Percentiles rank a stretch among this genome's conserved stretches.
phyloP scores from a whole-genome alignment of 2,888 invertebrate species.

The Drymonia ruficornis region DNA sequence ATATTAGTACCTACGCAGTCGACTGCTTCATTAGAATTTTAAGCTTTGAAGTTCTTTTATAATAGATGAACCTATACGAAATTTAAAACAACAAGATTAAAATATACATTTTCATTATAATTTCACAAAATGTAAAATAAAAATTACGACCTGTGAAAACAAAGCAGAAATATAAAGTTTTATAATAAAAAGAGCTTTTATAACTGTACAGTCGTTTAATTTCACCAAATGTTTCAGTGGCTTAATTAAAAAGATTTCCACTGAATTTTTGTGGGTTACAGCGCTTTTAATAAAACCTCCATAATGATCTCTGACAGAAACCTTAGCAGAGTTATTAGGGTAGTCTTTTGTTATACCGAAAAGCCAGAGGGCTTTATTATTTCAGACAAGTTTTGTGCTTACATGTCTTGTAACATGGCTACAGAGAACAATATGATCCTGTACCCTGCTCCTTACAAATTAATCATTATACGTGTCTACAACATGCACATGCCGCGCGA shows the following conservation, averaged over 20 bases:
- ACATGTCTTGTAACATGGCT: slow-evolving; percentile 24
- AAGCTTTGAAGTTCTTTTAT: background rate
- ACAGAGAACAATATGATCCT: slow-evolving; percentile 19
- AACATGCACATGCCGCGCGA: too few relatives aligned
- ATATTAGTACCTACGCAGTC: background rate
- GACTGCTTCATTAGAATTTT: background rate
- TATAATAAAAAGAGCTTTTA: slow-evolving; percentile 35
- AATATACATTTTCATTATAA: slow-evolving; percentile 16
- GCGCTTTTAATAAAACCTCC: slow-evolving; percentile 45
- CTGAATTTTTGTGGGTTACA: slow-evolving; percentile 49
- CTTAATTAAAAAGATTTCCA: slow-evolving; percentile 54
- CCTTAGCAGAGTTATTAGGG: slow-evolving; percentile 38
- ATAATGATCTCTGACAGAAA: slow-evolving; percentile 45
- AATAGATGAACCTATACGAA: background rate
- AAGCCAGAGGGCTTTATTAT: slow-evolving; percentile 34
- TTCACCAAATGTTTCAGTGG: slow-evolving; percentile 44
- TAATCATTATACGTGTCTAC: background rate
- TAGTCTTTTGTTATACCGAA: slow-evolving; percentile 39
- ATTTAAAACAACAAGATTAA: background rate
- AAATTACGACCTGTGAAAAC: slow-evolving; percentile 30
- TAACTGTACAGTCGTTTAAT: slow-evolving; percentile 42
- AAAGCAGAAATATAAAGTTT: slow-evolving; percentile 36
- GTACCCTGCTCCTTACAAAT: slow-evolving; percentile 9
- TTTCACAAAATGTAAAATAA: slow-evolving; percentile 26
- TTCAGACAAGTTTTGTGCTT: slow-evolving; percentile 33